Base-by-base conservation (phyloP, 2,888 invertebrate genomes). In the Plebejus anna region DNA sequence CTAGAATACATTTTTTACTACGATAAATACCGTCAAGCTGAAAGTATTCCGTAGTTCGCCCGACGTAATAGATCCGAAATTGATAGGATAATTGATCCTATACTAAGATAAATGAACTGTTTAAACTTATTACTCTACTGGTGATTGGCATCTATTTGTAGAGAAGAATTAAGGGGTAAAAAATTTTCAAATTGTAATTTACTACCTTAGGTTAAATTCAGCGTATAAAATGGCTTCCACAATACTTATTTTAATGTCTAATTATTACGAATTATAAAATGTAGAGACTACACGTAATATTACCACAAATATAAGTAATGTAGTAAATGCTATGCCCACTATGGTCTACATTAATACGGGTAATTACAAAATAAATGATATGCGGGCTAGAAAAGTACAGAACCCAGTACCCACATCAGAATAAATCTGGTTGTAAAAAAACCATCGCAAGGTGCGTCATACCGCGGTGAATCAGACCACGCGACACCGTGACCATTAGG, bases 401-500 rank as follows among this genome's bases (percentile, higher is more conserved):
- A 76, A 76, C 76, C 76, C 76, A 76, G 36, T 16, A 76, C 76
- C 76, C 76, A 76, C 57, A 55, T 70, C n/a, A 70, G 57, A 71
- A 57, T 76, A 76, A 71, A 76, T 76, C 57, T 57, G 42, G 76
- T 85, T 86, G 76, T 80, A 81, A 83, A 84, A 86, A 85, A 82
- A 79, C 81, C 82, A 88, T 77, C 79, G 90, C 90, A 92, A 91
- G 92, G 93, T 92, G 91, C 93, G 84, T 80, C 86, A 85, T 87
- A 89, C 85, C 90, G 88, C 82, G 83, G 84, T 86, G 85, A 90
- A 91, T 91, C 87, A 79, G 85, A 86, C 84, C 90, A 91, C 93
- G 92, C 91, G 93, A 90, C 90, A 89, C 88, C 92, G 91, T 91
- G 91, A 92, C 92, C 81, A 81, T 80, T 80, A 84, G 84, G 88